Base-by-base conservation (phyloP, 92 coral and sea anemone species). In the Palythoa grandiflora region DNA sequence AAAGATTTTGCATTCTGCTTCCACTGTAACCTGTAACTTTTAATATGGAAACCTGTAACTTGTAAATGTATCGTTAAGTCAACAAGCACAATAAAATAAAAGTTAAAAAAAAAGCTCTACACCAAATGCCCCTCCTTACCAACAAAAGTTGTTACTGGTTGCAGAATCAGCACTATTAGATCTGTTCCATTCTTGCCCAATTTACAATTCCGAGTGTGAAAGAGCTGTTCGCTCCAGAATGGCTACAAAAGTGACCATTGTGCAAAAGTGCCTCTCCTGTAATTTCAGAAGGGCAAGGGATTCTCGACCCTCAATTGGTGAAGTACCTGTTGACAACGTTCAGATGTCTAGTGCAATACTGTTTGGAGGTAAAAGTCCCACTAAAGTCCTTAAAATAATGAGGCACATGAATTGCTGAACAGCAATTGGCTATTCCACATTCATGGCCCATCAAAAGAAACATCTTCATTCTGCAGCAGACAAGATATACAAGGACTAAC, bases 301-400 rank as follows among this genome's bases (percentile, higher is more conserved):
- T 87, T 76, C 84, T 44, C 89, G 19, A 55, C 77, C 73, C 15
- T 38, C 48, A n/a, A 38, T 72, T 38, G 44, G 48, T 28, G 50
- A 72, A 38, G 66, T 52, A 15, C 88, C 83, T 28, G 6, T 85
- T 85, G 88, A 81, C 16, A 1, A 35, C 15, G 77, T 87, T 16
- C 66, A 59, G 89, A 38, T 87, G 84, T 87, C 84, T n/a, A 59
- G 63, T 37, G 17, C 68, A 11, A 87, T 77, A 7, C 73, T 87
- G 19, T 87, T 87, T 87, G 89, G 84, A 21, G 84, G 89, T 10
- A 28, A 73, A 28, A 85, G 89, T 38, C 89, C 89, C 17, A 80
- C 89, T 3, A 85, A 85, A 50, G 73, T 85, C 36, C 71, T 85
- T 2, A 72, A 74, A 5, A 73, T 85, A 15, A 10, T 85, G 73